phyloP scores from a whole-genome alignment of 1,140 invertebrate genomes.

The Drosophila tani region DNA sequence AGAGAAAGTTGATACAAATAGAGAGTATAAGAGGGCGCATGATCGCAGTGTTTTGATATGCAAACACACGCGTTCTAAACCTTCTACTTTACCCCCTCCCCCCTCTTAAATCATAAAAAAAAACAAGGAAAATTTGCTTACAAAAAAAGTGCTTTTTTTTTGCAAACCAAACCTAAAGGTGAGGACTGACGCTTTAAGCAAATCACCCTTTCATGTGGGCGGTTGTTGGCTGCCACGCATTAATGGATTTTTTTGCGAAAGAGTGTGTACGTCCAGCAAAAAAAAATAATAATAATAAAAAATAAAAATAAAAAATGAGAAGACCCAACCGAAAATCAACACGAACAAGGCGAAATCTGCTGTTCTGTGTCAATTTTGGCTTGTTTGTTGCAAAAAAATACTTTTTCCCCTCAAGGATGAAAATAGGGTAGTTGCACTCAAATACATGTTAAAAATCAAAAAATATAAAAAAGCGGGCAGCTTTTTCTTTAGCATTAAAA shows the following conservation, averaged over 20 bases:
- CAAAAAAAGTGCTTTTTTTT: conserved; percentile 3
- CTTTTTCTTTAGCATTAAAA: too few species aligned
- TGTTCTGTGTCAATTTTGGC: conserved; percentile 77
- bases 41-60: conserved; percentile 63
- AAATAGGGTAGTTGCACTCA: background rate
- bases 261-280: conserved; percentile 27
- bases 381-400: conserved; percentile 73
- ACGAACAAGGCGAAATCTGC: conserved; percentile 51
- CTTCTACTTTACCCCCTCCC: background rate
- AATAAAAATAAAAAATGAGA: background rate
- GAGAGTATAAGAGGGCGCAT: background rate
- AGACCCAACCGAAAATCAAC: conserved; percentile 13
- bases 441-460: too few species aligned
- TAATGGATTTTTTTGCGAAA: conserved; percentile 23
- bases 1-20: too few species aligned
- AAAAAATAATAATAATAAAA: conserved; percentile 15
- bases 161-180: conserved; percentile 37
- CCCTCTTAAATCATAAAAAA: conserved; percentile 14
- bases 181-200: conserved; percentile 31
- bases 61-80: conserved; percentile 60
- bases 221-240: conserved; percentile 50
- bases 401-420: conserved; percentile 43
- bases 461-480: background rate
- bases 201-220: conserved; percentile 44
- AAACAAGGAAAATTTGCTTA: conserved; percentile 4